Base-by-base conservation (phyloP, 1,140 invertebrate genomes). In the Protaetia brevitarsis region DNA sequence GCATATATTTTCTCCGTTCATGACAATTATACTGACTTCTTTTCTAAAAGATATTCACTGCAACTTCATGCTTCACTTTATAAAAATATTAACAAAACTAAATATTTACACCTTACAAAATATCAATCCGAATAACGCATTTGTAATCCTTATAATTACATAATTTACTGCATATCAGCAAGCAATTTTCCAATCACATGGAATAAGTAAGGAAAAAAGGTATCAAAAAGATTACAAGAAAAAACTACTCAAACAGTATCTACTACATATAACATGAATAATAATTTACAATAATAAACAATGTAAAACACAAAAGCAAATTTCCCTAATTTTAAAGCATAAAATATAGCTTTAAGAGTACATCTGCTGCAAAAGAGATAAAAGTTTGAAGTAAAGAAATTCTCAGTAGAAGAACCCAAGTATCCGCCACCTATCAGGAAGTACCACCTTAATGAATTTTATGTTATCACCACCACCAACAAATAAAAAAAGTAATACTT, bases 1-100 rank as follows among this genome's bases (percentile, higher is more conserved):
- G 21, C 26, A 51, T 51, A 51, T 51, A 51, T 51, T 51, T 51
- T 4, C 11, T 23, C 11, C 11, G 13, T 8, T 10, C 11, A 19
- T 51, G 21, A 51, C 19, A 51, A 19, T 51, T 51, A 51, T 51
- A 51, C 41, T 51, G 41, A 51, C 41, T 51, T 51, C 26, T 10
- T n/a, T n/a, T n/a, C n/a, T n/a, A n/a, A n/a, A n/a, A n/a, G n/a
- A n/a, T n/a, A n/a, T n/a, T n/a, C n/a, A n/a, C n/a, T n/a, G n/a
- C n/a, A n/a, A n/a, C n/a, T n/a, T n/a, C n/a, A n/a, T n/a, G n/a
- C n/a, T n/a, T n/a, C n/a, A n/a, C n/a, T n/a, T n/a, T n/a, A n/a
- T n/a, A n/a, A n/a, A n/a, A n/a, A n/a, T n/a, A n/a, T n/a, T n/a
- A n/a, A n/a, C n/a, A n/a, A n/a, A n/a, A n/a, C n/a, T n/a, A n/a